Evolutionary conservation across 2,797 vertebrate genomes (phyloP).

Genomic region (Peromyscus melanophrys): DNA sequence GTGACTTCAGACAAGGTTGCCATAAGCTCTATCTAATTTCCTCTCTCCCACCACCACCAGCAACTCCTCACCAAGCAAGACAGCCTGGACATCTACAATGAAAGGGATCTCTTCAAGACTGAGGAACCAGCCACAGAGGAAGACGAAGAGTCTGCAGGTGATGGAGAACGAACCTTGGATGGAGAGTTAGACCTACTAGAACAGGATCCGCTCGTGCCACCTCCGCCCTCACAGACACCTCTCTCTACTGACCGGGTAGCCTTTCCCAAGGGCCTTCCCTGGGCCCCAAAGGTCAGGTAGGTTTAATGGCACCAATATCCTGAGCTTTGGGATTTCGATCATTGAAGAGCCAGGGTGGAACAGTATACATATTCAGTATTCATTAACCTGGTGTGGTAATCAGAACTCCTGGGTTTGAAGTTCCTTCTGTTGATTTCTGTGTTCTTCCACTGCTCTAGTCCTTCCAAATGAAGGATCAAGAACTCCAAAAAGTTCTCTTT

Average conservation of each 20-base stretch:
- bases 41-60: not conserved
- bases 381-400: not conserved
- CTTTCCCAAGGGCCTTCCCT: conserved; percentile 98
- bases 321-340: not conserved
- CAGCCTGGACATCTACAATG: conserved; percentile 98
- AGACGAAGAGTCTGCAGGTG: conserved; percentile 93
- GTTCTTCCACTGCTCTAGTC: not conserved
- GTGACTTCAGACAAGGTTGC: conserved; percentile 14
- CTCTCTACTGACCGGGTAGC: conserved; percentile 93
- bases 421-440: not conserved
- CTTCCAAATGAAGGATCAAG: not conserved
- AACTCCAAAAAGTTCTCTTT: conserved; percentile 50
- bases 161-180: conserved; percentile 93
- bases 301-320: conserved; percentile 17
- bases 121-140: conserved; percentile 95
- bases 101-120: conserved; percentile 97
- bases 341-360: not conserved
- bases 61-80: conserved; percentile 98
- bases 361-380: not conserved
- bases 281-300: conserved; percentile 99
- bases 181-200: conserved; percentile 96
- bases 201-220: conserved; percentile 92
- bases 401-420: conserved; percentile 25
- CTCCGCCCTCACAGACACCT: conserved; percentile 88
- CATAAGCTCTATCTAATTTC: not conserved